These are phyloP conservation scores for Papilio protenor DNA, from an alignment of 2,888 invertebrate species.

Conservation along the genomic window DNA sequence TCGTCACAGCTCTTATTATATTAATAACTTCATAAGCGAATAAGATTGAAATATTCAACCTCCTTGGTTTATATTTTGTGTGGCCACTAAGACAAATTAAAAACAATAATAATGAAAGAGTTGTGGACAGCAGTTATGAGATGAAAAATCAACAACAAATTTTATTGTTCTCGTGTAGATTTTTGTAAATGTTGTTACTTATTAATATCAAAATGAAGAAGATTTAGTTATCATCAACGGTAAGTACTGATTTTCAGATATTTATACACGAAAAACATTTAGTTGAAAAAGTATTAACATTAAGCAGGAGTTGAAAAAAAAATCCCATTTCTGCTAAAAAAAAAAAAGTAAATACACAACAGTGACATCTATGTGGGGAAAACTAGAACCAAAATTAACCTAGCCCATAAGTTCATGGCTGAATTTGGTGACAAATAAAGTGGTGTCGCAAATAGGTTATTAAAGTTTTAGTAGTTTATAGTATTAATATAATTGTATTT, in stretches of 20 bases:
- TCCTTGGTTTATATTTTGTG: background rate
- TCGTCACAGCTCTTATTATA: background rate
- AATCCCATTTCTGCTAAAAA: background rate
- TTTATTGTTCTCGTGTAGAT: too few species aligned
- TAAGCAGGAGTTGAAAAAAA: too few species aligned
- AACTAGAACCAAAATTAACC: background rate
- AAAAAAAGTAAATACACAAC: background rate
- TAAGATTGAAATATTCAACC: background rate
- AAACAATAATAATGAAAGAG: background rate
- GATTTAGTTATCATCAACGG: background rate
- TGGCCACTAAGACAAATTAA: background rate
- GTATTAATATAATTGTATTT: background rate
- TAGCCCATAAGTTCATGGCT: background rate
- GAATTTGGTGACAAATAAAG: background rate
- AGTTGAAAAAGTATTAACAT: background rate
- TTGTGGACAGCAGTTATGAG: background rate
- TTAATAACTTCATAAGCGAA: background rate
- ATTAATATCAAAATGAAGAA: background rate
- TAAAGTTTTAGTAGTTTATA: background rate
- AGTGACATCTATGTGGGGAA: conserved; percentile 1
- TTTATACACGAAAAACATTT: background rate
- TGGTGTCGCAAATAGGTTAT: background rate
- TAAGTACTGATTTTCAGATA: background rate
- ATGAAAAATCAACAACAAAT: background rate
- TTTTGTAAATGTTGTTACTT: background rate